A percentile compares a stretch with the other conserved stretches of the same genome.
Conservation (phyloP, 2,113 vertebrate species). For the Acanthisitta chloris region DNA sequence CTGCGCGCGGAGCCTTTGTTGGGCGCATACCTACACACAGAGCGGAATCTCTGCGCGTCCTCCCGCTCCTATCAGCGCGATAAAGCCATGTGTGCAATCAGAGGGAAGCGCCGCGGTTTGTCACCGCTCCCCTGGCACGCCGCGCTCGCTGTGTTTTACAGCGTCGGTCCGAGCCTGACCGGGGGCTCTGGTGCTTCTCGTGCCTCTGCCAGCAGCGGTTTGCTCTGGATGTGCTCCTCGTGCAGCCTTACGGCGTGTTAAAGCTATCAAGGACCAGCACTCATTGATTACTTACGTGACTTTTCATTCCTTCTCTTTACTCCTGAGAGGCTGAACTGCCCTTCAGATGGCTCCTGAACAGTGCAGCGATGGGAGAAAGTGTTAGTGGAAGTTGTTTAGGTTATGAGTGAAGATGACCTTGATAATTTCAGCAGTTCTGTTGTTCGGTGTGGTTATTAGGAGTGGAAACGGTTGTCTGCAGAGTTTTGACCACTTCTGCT, state of each 20-base stretch:
- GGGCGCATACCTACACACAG: neutral
- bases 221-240: neutral
- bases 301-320: neutral
- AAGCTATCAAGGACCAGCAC: neutral
- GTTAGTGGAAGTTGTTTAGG: neutral
- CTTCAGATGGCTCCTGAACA: neutral
- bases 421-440: neutral
- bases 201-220: neutral
- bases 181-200: neutral
- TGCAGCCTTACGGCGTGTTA: neutral
- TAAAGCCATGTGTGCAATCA: neutral
- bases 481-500: neutral
- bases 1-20: neutral
- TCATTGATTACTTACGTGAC: neutral
- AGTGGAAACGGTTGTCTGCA: neutral
- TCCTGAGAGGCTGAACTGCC: accelerated
- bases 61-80: neutral
- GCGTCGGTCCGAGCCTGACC: accelerated
- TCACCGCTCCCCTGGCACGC: accelerated
- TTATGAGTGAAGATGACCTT: accelerated
- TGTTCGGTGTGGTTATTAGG: neutral
- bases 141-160: neutral
- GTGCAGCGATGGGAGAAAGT: neutral
- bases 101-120: neutral
- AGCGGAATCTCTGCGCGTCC: neutral